Base-by-base conservation (phyloP, 2,113 vertebrate species). In the Chinchilla lanigera region DNA sequence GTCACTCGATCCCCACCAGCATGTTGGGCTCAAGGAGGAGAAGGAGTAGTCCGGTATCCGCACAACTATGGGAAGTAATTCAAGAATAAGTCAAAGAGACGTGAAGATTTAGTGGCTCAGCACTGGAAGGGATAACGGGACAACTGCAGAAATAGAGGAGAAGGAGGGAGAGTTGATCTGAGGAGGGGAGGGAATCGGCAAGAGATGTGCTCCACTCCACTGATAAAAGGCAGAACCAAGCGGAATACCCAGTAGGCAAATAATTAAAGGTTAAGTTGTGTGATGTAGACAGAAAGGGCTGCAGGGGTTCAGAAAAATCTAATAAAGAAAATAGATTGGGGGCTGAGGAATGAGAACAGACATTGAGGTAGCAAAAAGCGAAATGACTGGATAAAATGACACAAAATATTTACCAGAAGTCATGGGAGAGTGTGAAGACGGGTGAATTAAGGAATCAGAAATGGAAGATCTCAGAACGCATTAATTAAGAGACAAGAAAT, bases 201-300 rank as follows among this genome's bases (percentile, higher is more conserved):
- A 94, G 92, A 63, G 12, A 71, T 87, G 67, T 52, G 24, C 65
- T 90, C 87, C 52, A 88, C 81, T 90, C 56, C 71, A 85, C 41
- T 47, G 90, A 90, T 86, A 77, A 96, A 96, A 93, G 84, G 54
- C 93, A 89, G 91, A 94, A 80, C 41, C 89, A 75, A 93, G 33
- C 30, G 24, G 24, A 81, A 97, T 83, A 63, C 86, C 44, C 92
- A 87, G 33, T 20, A 89, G 87, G 87, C 75, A 82, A 78, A 94
- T 90, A 89, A 92, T 96, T 93, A 97, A 95, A 92, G 44, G 93
- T 77, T 87, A 96, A 65, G 93, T 73, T 96, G 80, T 92, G 5
- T 81, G 84, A 52, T 85, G 41, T 89, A 93, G 86, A 84, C 78
- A 90, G 67, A 87, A 85, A 88, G 44, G 65, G n/a, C 90, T 82